Evolutionary conservation across 2,888 invertebrate genomes (phyloP).

Genomic region (Spisula subtruncata): DNA sequence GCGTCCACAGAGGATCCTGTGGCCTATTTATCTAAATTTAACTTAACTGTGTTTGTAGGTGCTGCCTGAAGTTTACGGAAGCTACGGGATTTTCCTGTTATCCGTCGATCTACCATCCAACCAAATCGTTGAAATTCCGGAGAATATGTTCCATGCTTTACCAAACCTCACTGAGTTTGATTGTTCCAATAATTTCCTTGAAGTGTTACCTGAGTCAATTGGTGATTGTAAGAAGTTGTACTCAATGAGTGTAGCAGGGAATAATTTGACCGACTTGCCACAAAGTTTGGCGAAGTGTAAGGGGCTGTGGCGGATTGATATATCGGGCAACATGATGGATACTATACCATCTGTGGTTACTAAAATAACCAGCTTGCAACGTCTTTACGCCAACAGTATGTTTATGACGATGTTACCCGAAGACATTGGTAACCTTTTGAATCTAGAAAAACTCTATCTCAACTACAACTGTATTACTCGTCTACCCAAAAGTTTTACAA

Average conservation of each 20-base stretch:
- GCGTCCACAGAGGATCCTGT: no score
- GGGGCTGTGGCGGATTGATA: constrained; percentile 71
- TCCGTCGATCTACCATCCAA: constrained; percentile 76
- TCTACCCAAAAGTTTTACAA: constrained; percentile 76
- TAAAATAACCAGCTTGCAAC: constrained; percentile 71
- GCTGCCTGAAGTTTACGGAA: constrained; percentile 70
- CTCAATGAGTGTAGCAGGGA: constrained; percentile 71
- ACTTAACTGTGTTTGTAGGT: constrained; percentile 23
- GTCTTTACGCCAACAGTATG: constrained; percentile 78
- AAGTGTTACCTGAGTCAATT: constrained; percentile 71
- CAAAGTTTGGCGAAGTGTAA: constrained; percentile 72
- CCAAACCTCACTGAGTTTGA: constrained; percentile 77
- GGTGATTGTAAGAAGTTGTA: constrained; percentile 60
- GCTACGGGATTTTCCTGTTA: constrained; percentile 73
- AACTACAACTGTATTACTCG: constrained; percentile 79
- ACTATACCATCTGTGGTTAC: constrained; percentile 76
- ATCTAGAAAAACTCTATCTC: constrained; percentile 76
- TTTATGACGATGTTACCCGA: constrained; percentile 78
- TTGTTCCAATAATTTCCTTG: constrained; percentile 75
- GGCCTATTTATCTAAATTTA: no score
- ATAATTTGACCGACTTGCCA: constrained; percentile 76
- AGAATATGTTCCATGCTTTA: constrained; percentile 75
- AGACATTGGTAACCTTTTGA: constrained; percentile 77
- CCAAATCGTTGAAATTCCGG: constrained; percentile 73
- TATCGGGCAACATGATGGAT: constrained; percentile 77